Evolutionary conservation across 2,888 invertebrate species (phyloP).

Genomic region (Nemotelus pantherinus): DNA sequence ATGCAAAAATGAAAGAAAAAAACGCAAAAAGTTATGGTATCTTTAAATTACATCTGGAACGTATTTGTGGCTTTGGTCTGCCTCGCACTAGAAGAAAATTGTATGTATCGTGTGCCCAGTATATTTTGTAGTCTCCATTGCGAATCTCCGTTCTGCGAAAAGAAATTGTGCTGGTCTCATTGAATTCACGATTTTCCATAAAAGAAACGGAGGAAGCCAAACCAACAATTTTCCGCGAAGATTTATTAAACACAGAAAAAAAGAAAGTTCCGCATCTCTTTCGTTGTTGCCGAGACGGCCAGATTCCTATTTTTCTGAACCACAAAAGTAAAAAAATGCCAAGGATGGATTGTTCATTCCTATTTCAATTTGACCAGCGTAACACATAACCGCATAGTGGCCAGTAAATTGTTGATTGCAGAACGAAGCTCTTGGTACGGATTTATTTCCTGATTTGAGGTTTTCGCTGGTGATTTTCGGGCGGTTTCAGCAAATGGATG

Average conservation of each 20-base stretch:
- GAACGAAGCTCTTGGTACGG: too few species aligned
- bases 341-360: not conserved
- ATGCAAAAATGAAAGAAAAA: constrained; percentile 9
- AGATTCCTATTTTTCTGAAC: not conserved
- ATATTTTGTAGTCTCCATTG: not conserved
- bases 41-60: constrained; percentile 49
- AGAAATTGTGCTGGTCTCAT: not conserved
- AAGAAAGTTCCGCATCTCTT: not conserved
- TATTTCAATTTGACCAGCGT: not conserved
- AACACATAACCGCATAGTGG: not conserved
- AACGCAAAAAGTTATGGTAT: constrained; percentile 47
- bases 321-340: too few species aligned
- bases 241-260: constrained; percentile 9
- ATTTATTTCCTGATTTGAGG: too few species aligned
- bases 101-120: not conserved
- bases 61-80: constrained; percentile 42
- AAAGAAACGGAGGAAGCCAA: not conserved
- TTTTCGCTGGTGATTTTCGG: too few species aligned
- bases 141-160: not conserved
- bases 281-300: constrained; percentile 8
- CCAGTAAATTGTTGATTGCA: constrained; percentile 16
- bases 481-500: too few species aligned
- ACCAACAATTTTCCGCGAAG: constrained; percentile 24
- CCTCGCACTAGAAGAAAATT: constrained; percentile 13
- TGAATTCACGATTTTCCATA: constrained; percentile 9